Percentiles rank a stretch among this genome's conserved stretches.
Evolutionary conservation across 1,140 invertebrate species (phyloP).

Genomic region (Notospermus geniculatus): DNA sequence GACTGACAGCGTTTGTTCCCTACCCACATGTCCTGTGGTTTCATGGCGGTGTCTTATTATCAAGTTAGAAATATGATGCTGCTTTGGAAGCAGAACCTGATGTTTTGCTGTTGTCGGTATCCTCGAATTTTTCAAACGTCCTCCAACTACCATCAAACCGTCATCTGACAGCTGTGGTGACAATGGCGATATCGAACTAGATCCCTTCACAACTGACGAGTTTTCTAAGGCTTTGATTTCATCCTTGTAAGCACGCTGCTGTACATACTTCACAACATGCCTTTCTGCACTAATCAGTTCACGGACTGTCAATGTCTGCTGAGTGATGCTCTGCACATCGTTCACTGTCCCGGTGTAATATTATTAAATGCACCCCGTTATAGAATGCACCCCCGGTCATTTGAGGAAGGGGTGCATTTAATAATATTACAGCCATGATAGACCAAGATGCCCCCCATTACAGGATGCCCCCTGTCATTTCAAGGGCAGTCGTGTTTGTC

Average conservation of each 20-base stretch:
- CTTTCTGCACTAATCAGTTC: too few relatives aligned
- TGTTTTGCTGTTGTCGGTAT: constrained; percentile 3
- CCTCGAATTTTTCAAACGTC: background rate
- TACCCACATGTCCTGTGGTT: background rate
- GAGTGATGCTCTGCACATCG: too few relatives aligned
- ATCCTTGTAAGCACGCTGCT: background rate
- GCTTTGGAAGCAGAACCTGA: constrained; percentile 6
- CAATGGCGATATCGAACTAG: background rate
- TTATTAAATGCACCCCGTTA: too few relatives aligned
- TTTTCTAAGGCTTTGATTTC: background rate
- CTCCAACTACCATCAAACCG: background rate
- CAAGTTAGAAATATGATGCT: background rate
- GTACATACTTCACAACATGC: background rate
- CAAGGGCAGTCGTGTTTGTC: too few relatives aligned
- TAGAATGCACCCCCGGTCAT: too few relatives aligned
- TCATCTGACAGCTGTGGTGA: background rate
- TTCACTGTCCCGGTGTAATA: too few relatives aligned
- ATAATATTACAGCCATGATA: too few relatives aligned
- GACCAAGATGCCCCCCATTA: too few relatives aligned
- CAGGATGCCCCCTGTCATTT: too few relatives aligned
- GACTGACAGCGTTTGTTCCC: background rate
- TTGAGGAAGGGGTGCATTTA: too few relatives aligned
- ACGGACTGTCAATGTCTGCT: too few relatives aligned
- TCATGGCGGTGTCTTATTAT: background rate
- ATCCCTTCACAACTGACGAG: background rate